A percentile compares a stretch with the other conserved stretches of the same genome.
Conservation (phyloP, 2,888 invertebrate genomes). For the Mermis nigrescens region DNA sequence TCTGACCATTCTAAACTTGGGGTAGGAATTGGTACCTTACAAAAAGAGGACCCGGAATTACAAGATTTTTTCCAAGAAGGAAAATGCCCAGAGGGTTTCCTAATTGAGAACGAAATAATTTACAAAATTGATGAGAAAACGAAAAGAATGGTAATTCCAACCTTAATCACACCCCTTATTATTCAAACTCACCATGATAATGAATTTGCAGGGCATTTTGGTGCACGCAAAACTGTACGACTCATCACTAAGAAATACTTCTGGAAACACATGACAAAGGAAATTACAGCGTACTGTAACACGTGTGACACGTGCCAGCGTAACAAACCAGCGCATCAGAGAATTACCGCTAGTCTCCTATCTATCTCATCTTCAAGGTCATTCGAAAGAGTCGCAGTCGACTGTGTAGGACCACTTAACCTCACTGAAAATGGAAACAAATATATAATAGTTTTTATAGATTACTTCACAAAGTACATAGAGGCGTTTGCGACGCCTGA, state of each 20-base stretch:
- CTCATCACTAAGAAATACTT: not conserved
- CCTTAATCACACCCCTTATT: too few relatives aligned
- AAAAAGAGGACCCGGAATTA: too few relatives aligned
- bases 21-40: too few relatives aligned
- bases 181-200: too few relatives aligned
- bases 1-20: too few relatives aligned
- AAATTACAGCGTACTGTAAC: not conserved
- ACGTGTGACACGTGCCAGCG: not conserved
- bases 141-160: too few relatives aligned
- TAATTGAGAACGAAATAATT: too few relatives aligned
- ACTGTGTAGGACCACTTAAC: not conserved
- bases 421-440: not conserved
- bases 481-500: not conserved
- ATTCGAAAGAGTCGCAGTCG: not conserved
- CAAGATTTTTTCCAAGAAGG: too few relatives aligned
- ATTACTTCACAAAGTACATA: not conserved
- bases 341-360: not conserved
- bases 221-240: not conserved
- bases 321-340: not conserved
- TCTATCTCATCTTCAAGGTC: not conserved
- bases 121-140: too few relatives aligned
- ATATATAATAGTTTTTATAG: slow-evolving; percentile 1
- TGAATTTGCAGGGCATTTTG: not conserved
- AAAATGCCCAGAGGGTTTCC: too few relatives aligned
- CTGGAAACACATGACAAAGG: not conserved